Evolutionary conservation across 1,140 invertebrate genomes (phyloP).

Genomic region (Apis cerana): DNA sequence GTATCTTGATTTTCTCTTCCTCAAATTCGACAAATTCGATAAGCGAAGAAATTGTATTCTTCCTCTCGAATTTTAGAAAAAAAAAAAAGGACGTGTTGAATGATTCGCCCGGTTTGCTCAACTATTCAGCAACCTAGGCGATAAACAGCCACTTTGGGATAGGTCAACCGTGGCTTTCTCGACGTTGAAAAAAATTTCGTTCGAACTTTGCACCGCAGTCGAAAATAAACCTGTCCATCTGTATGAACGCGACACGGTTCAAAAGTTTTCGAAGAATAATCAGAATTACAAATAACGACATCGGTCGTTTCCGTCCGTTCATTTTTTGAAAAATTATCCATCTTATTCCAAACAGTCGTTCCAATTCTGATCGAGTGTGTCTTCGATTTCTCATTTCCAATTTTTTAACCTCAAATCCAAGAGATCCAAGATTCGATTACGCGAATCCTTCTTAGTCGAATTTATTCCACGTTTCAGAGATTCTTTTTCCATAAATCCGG

Average conservation of each 20-base stretch:
- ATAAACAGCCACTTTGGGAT: slow-evolving; percentile 33
- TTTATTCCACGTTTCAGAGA: slow-evolving; percentile 1
- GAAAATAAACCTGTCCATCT: slow-evolving; percentile 14
- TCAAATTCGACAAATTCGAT: no score
- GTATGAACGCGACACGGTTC: background rate
- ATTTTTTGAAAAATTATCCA: no score
- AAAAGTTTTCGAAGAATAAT: background rate
- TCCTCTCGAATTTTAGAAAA: no score
- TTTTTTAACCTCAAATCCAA: no score
- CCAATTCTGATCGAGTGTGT: no score
- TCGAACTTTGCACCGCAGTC: slow-evolving; percentile 22
- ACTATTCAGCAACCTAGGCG: slow-evolving; percentile 30
- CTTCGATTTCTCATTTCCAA: no score
- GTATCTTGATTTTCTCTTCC: background rate
- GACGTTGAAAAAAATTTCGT: background rate
- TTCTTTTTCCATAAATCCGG: background rate
- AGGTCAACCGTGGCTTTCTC: background rate
- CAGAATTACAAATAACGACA: background rate
- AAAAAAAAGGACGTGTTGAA: slow-evolving; percentile 31
- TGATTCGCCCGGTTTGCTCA: slow-evolving; percentile 14
- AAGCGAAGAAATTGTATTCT: no score
- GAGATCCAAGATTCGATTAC: background rate
- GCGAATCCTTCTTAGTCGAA: background rate
- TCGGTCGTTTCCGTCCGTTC: no score
- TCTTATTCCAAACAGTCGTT: no score